Evolutionary conservation across 2,113 vertebrate genomes (phyloP).

Genomic region (Gavia stellata): DNA sequence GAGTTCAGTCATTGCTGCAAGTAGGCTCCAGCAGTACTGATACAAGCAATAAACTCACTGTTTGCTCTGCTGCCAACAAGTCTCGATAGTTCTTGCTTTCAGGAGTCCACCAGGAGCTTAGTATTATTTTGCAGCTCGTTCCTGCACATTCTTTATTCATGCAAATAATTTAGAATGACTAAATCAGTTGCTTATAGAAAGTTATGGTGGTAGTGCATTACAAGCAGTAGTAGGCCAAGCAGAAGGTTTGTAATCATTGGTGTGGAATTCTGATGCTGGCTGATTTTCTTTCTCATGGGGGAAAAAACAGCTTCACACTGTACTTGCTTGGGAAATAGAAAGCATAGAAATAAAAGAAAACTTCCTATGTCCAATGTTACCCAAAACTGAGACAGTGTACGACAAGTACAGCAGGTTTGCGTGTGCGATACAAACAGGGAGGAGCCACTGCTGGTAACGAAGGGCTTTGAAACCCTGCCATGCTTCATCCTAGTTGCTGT

Average conservation of each 20-base stretch:
- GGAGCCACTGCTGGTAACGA: neutral
- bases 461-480: neutral
- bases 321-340: neutral
- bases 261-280: neutral
- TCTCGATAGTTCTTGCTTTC: neutral
- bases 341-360: neutral
- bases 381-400: neutral
- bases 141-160: neutral
- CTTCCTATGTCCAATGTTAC: neutral
- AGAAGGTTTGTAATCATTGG: neutral
- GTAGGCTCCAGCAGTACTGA: neutral
- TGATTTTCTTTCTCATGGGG: neutral
- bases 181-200: neutral
- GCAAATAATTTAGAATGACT: neutral
- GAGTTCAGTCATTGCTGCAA: neutral
- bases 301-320: neutral
- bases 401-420: neutral
- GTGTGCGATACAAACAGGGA: neutral
- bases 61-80: neutral
- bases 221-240: neutral
- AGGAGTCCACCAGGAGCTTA: neutral
- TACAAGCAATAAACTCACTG: neutral
- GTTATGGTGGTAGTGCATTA: rapidly evolving
- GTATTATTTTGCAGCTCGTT: neutral
- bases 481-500: neutral